Conservation (phyloP, 2,797 vertebrate genomes). For the Anguilla megastoma region DNA sequence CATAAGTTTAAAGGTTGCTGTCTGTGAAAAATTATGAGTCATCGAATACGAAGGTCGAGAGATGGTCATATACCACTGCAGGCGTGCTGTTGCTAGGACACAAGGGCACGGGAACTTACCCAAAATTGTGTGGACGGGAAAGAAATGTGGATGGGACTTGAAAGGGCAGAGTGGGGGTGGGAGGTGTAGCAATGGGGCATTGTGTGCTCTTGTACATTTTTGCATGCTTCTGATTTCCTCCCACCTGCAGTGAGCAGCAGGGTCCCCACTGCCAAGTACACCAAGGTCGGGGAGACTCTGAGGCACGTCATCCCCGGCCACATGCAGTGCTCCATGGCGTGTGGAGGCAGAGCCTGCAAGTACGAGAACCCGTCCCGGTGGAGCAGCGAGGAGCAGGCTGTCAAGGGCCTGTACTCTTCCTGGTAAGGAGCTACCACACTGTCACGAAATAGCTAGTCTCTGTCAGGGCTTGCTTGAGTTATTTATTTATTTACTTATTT, state of each 20-base stretch:
- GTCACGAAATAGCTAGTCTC: neutral
- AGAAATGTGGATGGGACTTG: neutral
- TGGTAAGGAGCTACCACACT: slow-evolving; percentile 72
- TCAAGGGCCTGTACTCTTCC: slow-evolving; percentile 93
- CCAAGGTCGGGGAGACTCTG: slow-evolving; percentile 91
- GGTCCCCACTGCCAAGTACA: slow-evolving; percentile 93
- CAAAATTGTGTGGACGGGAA: neutral
- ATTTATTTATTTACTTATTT: too few relatives aligned
- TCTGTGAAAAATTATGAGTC: neutral
- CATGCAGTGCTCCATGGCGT: slow-evolving; percentile 97
- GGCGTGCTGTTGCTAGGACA: neutral
- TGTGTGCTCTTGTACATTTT: neutral
- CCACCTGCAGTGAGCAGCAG: slow-evolving; percentile 67
- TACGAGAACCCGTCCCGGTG: slow-evolving; percentile 96
- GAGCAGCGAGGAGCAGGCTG: slow-evolving; percentile 87
- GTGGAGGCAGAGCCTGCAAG: slow-evolving; percentile 92
- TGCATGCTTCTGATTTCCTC: neutral
- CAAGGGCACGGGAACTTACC: neutral
- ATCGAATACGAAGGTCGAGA: neutral
- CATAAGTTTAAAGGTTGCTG: neutral
- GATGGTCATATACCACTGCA: neutral
- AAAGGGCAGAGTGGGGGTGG: neutral
- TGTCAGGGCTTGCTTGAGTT: neutral
- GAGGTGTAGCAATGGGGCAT: neutral
- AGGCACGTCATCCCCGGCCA: slow-evolving; percentile 92